A percentile compares a stretch with the other conserved stretches of the same genome.
phyloP scores from a whole-genome alignment of 2,888 invertebrate species.

The Neocrepidodera transversa region DNA sequence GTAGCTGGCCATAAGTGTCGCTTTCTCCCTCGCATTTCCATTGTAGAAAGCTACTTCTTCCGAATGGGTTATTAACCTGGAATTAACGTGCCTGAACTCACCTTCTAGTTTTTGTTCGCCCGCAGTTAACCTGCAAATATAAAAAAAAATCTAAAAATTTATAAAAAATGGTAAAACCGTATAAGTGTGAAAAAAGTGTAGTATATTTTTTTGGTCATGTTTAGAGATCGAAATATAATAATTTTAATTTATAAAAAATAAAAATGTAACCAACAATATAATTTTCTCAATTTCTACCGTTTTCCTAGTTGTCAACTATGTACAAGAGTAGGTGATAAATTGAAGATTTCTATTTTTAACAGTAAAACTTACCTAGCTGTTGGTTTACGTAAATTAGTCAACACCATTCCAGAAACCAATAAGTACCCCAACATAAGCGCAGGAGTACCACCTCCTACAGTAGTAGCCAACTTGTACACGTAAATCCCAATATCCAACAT shows the following conservation, averaged over 20 bases:
- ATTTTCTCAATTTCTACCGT: no score
- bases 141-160: constrained; percentile 37
- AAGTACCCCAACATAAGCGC: constrained; percentile 87
- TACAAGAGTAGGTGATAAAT: no score
- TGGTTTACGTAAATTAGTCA: constrained; percentile 88
- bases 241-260: no score
- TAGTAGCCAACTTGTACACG: constrained; percentile 87
- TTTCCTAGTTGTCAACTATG: no score
- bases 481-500: constrained; percentile 93
- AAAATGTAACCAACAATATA: no score
- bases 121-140: constrained; percentile 74
- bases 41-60: constrained; percentile 90
- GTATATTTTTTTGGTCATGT: neutral
- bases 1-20: constrained; percentile 87
- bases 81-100: constrained; percentile 96
- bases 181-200: neutral
- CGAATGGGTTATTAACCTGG: constrained; percentile 93
- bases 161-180: neutral
- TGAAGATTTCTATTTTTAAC: no score
- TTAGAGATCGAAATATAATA: neutral
- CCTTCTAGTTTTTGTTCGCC: constrained; percentile 96
- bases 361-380: constrained; percentile 64
- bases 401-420: constrained; percentile 81
- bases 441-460: constrained; percentile 88
- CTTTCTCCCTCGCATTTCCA: constrained; percentile 86